phyloP scores from a whole-genome alignment of 2,113 vertebrate genomes.

The Strix aluco region DNA sequence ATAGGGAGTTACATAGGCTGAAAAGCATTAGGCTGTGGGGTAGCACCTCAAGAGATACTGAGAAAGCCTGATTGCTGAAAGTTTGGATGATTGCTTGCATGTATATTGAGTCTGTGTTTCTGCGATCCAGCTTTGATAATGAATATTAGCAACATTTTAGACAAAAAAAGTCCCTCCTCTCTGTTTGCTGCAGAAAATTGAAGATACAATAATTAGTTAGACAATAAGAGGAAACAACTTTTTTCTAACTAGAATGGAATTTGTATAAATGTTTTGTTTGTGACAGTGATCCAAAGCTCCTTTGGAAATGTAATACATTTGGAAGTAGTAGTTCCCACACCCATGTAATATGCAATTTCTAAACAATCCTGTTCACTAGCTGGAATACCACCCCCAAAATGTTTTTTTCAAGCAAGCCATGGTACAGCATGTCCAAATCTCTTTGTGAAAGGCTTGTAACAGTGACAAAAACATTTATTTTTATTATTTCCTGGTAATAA shows the following conservation, averaged over 20 bases:
- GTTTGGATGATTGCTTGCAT: not conserved
- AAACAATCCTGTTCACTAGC: constrained; percentile 4
- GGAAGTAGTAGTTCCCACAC: constrained; percentile 13
- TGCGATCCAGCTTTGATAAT: not conserved
- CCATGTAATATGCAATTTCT: constrained; percentile 6
- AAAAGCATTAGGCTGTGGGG: not conserved
- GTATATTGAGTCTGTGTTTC: not conserved
- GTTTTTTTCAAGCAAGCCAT: not conserved
- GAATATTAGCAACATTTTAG: not conserved
- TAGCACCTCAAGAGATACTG: not conserved
- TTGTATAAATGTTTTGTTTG: constrained; percentile 39
- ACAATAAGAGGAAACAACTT: not conserved
- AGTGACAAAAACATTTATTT: not conserved
- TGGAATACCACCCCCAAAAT: not conserved
- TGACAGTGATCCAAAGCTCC: constrained; percentile 26
- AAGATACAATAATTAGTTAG: constrained; percentile 16
- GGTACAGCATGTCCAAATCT: not conserved
- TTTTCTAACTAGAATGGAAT: constrained; percentile 56
- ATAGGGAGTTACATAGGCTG: not conserved
- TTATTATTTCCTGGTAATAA: constrained; percentile 18
- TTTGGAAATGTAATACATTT: constrained; percentile 8
- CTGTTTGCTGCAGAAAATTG: not conserved
- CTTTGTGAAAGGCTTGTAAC: not conserved
- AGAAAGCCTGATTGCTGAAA: not conserved
- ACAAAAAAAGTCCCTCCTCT: not conserved